Evolutionary conservation across 1,140 invertebrate species (phyloP).

Genomic region (Drosophila grimshawi): DNA sequence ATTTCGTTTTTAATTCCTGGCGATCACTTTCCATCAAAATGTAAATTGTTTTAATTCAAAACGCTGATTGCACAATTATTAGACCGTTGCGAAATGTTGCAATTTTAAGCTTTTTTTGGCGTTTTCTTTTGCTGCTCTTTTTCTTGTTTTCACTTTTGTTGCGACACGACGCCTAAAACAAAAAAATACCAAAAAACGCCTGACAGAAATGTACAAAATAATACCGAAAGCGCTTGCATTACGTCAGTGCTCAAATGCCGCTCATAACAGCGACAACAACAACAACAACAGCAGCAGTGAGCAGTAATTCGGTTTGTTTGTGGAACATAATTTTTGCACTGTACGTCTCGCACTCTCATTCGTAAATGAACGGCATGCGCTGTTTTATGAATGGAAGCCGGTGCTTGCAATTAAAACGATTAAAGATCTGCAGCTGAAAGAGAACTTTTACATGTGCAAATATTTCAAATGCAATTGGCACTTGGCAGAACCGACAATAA

Average conservation of each 20-base stretch:
- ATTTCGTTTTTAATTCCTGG: constrained; percentile 8
- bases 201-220: constrained; percentile 49
- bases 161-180: constrained; percentile 24
- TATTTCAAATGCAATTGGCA: background rate
- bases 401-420: constrained; percentile 44
- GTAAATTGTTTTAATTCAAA: constrained; percentile 8
- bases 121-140: constrained; percentile 39
- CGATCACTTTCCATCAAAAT: constrained; percentile 27
- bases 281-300: constrained; percentile 35
- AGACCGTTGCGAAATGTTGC: constrained; percentile 23
- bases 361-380: constrained; percentile 42
- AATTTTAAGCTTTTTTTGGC: constrained; percentile 23
- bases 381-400: constrained; percentile 67
- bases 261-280: constrained; percentile 33
- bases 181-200: constrained; percentile 35
- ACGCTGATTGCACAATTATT: constrained; percentile 24
- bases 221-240: constrained; percentile 53
- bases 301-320: constrained; percentile 58
- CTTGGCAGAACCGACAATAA: background rate
- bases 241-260: constrained; percentile 50
- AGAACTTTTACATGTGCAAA: constrained; percentile 17
- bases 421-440: constrained; percentile 28
- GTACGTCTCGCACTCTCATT: constrained; percentile 41
- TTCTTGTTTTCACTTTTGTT: constrained; percentile 66
- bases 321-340: constrained; percentile 53